phyloP scores from a whole-genome alignment of 2,888 invertebrate genomes.

The Eupithecia dodoneata region DNA sequence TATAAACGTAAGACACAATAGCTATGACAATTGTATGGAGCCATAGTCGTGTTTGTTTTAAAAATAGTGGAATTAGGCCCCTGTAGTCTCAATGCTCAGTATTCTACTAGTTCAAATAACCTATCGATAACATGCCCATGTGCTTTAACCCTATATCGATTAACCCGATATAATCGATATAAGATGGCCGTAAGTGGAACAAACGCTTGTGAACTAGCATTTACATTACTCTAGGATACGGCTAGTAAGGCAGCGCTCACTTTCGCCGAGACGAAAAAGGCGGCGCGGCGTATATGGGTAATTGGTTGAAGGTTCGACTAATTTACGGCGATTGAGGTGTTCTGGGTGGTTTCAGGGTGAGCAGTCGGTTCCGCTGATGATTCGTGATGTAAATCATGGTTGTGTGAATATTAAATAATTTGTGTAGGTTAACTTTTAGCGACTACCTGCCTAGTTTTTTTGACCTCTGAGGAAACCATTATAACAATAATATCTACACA shows the following conservation, averaged over 20 bases:
- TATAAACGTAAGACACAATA: too few relatives aligned
- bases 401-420: not conserved
- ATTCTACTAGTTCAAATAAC: not conserved
- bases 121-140: not conserved
- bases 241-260: constrained; percentile 42
- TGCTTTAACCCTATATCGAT: constrained; percentile 47
- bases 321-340: constrained; percentile 39
- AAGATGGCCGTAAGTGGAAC: constrained; percentile 54
- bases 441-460: not conserved
- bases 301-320: constrained; percentile 47
- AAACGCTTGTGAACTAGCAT: constrained; percentile 52
- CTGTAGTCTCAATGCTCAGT: not conserved
- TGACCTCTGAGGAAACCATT: not conserved
- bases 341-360: constrained; percentile 18
- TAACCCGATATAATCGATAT: constrained; percentile 54
- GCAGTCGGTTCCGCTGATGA: not conserved
- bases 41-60: too few relatives aligned
- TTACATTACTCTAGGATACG: constrained; percentile 54
- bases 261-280: constrained; percentile 44
- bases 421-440: not conserved
- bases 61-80: too few relatives aligned
- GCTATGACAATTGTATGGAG: too few relatives aligned
- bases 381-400: not conserved
- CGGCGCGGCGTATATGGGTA: constrained; percentile 43
- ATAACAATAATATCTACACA: not conserved